Evolutionary conservation across 2,888 invertebrate genomes (phyloP), one percentile per base, ranked within the genome.

Genomic region (Arctia plantaginis): DNA sequence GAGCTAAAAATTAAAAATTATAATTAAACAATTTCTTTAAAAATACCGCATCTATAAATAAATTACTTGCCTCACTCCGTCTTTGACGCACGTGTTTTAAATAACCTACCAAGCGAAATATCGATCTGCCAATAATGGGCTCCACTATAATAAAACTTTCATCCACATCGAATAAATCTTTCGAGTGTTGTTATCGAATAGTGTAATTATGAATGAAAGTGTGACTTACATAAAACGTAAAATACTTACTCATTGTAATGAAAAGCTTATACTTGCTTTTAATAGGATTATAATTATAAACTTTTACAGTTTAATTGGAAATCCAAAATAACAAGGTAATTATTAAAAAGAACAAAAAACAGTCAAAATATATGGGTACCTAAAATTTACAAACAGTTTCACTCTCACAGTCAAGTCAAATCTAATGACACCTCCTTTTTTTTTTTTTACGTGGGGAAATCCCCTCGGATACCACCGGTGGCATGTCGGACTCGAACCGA

Each of bases 121-220:
- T 85, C 80, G 80, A 83, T 73, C 77, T 70, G 55, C 72, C 69
- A 65, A 15, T 67, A 69, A 77, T 82, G 83, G 71, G 78, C 71
- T 81, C 67, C 80, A 74, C 74, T 68, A 74, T 75, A 81, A 84
- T 84, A 85, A 83, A 84, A 85, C 85, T 86, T 86, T 86, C 85
- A 79, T 84, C 79, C 73, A 77, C 76, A 71, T 78, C 66, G 69
- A 71, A 82, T 78, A 76, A 77, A 69, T 80, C 71, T 71, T 64
- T 47, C 74, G 77, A 72, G 69, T 80, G 77, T 75, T 76, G 81
- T 78, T 82, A 84, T 76, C 23, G 65, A 67, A 75, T 73, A 73
- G 59, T 68, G 62, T 69, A 74, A 76, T 81, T 69, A 78, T 76
- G 74, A 67, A 83, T 55, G 75, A 82, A 82, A 77, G 78, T 82